These are phyloP conservation scores for Notocelia uddmanniana DNA, from an alignment of 2,888 invertebrate species.

Conservation along the genomic window DNA sequence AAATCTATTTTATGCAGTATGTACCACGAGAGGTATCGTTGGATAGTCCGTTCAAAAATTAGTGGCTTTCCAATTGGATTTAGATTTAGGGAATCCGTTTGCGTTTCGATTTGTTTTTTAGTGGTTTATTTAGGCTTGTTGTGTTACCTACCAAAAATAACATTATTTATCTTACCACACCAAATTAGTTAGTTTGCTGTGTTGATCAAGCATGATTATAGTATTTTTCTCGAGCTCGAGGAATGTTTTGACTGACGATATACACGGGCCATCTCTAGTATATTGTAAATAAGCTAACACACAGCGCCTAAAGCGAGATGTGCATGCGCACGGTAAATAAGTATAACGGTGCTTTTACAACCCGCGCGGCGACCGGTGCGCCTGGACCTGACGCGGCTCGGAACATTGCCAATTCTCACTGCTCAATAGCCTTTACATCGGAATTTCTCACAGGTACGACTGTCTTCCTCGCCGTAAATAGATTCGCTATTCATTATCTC, in stretches of 20 bases:
- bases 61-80: too few relatives aligned
- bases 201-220: not conserved
- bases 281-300: slow-evolving; percentile 71
- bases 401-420: slow-evolving; percentile 84
- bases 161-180: not conserved
- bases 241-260: slow-evolving; percentile 12
- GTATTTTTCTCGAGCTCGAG: not conserved
- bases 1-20: too few relatives aligned
- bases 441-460: slow-evolving; percentile 79
- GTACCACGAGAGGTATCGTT: too few relatives aligned
- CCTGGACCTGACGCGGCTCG: slow-evolving; percentile 64
- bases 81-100: too few relatives aligned
- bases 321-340: slow-evolving; percentile 83
- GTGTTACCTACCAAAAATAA: not conserved
- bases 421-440: slow-evolving; percentile 75
- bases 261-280: slow-evolving; percentile 43
- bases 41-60: too few relatives aligned
- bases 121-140: too few relatives aligned
- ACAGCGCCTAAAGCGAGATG: slow-evolving; percentile 79
- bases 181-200: not conserved
- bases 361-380: slow-evolving; percentile 65
- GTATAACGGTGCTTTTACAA: slow-evolving; percentile 83
- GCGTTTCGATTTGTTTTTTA: too few relatives aligned
- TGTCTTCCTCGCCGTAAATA: slow-evolving; percentile 66
- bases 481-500: slow-evolving; percentile 69